phyloP scores from a whole-genome alignment of 2,113 vertebrate species.

The Leuciscus idus region DNA sequence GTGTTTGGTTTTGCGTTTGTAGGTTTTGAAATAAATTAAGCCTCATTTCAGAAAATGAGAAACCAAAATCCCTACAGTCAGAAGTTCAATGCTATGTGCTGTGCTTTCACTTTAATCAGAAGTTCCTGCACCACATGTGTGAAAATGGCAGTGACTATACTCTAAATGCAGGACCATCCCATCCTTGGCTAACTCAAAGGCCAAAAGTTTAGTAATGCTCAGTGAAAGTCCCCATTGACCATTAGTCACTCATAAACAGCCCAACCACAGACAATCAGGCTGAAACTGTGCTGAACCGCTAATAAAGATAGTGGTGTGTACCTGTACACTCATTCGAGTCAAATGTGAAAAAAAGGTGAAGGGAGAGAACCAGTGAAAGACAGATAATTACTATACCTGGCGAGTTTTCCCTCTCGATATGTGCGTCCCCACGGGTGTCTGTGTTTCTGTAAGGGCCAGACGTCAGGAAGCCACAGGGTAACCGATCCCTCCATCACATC shows the following conservation, averaged over 20 bases:
- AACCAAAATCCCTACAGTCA: not conserved
- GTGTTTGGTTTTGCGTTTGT: not conserved
- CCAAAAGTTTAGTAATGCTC: not conserved
- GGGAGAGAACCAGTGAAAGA: conserved; percentile 8
- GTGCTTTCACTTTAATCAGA: not conserved
- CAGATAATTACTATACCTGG: conserved; percentile 77
- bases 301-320: not conserved
- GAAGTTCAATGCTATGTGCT: not conserved
- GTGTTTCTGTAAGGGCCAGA: conserved; percentile 98
- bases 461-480: conserved; percentile 96
- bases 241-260: not conserved
- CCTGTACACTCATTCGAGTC: conserved; percentile 3
- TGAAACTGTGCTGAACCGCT: not conserved
- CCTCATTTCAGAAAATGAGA: not conserved
- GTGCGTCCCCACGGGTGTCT: conserved; percentile 97
- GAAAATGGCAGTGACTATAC: not conserved
- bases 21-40: not conserved
- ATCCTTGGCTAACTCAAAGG: not conserved
- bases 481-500: conserved; percentile 94
- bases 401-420: conserved; percentile 95
- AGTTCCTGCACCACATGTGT: not conserved
- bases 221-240: conserved; percentile 3
- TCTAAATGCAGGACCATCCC: not conserved
- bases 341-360: not conserved
- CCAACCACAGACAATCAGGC: not conserved